phyloP scores from a whole-genome alignment of 1,140 invertebrate species.

The Vanessa atalanta region DNA sequence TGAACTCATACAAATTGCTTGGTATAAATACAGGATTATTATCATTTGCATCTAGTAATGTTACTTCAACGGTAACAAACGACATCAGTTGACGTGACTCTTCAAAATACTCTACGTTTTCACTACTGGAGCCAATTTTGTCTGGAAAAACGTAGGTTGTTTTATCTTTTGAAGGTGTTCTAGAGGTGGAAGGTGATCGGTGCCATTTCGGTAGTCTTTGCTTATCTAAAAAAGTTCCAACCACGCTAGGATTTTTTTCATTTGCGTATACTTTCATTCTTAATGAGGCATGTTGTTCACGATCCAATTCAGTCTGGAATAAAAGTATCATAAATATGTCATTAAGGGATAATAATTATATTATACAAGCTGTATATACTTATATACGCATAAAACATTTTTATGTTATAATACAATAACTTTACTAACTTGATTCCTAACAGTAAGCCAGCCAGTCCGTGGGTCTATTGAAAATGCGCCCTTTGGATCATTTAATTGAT shows the following conservation, averaged over 20 bases:
- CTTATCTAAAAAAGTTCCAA: constrained; percentile 70
- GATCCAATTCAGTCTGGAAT: constrained; percentile 86
- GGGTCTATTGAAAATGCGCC: constrained; percentile 91
- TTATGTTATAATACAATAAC: not conserved
- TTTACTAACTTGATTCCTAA: constrained; percentile 82
- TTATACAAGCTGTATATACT: too few relatives aligned
- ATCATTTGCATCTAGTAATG: constrained; percentile 91
- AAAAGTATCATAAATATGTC: constrained; percentile 20
- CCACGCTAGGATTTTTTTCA: constrained; percentile 86
- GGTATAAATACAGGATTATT: constrained; percentile 92
- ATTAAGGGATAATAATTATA: not conserved
- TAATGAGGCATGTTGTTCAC: constrained; percentile 86
- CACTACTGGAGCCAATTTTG: constrained; percentile 66
- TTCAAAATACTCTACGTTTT: constrained; percentile 70
- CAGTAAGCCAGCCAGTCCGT: constrained; percentile 91
- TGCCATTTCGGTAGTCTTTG: constrained; percentile 69
- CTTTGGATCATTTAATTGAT: constrained; percentile 87
- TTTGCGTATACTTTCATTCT: constrained; percentile 88
- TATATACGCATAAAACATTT: too few relatives aligned
- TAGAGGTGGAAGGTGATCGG: constrained; percentile 48
- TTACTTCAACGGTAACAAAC: constrained; percentile 89
- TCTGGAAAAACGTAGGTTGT: constrained; percentile 79
- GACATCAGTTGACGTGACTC: constrained; percentile 79
- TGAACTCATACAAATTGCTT: constrained; percentile 90
- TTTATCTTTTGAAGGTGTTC: constrained; percentile 57